Evolutionary conservation across 2,113 vertebrate genomes (phyloP).

Genomic region (Turnix velox): DNA sequence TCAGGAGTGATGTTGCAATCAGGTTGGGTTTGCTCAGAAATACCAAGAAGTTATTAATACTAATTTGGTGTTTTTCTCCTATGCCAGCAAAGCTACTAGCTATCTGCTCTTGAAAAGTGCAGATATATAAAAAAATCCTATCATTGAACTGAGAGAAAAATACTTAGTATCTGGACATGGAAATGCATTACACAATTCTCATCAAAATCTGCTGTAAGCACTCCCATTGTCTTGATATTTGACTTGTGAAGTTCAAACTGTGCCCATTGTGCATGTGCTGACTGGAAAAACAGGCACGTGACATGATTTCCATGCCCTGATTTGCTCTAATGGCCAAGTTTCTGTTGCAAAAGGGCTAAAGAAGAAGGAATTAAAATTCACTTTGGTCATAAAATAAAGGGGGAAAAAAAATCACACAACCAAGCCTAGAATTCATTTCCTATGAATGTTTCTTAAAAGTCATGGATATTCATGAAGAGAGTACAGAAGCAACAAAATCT

Average conservation of each 20-base stretch:
- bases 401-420: neutral
- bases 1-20: constrained; percentile 16
- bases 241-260: constrained; percentile 11
- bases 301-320: neutral
- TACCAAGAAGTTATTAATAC: neutral
- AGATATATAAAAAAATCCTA: neutral
- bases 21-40: constrained; percentile 14
- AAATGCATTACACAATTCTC: neutral
- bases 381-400: neutral
- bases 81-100: neutral
- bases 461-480: neutral
- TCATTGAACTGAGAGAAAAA: neutral
- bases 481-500: neutral
- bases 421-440: neutral
- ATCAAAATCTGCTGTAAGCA: neutral
- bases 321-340: neutral
- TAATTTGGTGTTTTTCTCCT: constrained; percentile 29
- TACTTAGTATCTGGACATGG: neutral
- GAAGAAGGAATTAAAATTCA: neutral
- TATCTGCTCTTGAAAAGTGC: neutral
- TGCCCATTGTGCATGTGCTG: neutral
- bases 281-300: neutral
- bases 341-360: neutral
- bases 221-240: constrained; percentile 1
- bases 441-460: constrained; percentile 20